Evolutionary conservation across 2,888 invertebrate genomes (phyloP), one percentile per base, ranked within the genome.

Genomic region (Biston betularia): DNA sequence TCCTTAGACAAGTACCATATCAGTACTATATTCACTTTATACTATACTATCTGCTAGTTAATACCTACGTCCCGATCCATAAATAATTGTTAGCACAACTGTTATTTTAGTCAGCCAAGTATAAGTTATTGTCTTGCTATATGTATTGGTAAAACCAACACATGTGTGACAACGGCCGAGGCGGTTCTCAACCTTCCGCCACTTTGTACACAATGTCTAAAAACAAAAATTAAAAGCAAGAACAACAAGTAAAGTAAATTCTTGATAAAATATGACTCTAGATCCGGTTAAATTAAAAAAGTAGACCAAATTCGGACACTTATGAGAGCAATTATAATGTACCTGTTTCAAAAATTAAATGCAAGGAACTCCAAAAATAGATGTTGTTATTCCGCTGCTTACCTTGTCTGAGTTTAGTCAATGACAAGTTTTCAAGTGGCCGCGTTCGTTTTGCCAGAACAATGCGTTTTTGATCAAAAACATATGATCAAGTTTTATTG

Each of bases 381-480:
- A 73, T 59, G 76, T 73, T 60, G 67, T 68, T 76, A 72, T 76
- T 74, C 75, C 75, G 73, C 81, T 74, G 82, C 75, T 83, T 79
- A 75, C 84, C 84, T 84, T 84, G 84, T 77, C 75, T 79, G 81
- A 77, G 75, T 79, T 81, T 79, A 79, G 73, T 79, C 83, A 79
- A 83, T 79, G 80, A 80, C 84, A 77, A 76, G 77, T 79, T 81
- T 79, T 76, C 79, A 77, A 50, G 50, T 50, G 50, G 75, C 74
- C 76, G 74, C 77, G 73, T 68, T 73, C 67, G 57, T 53, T 70
- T 63, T 61, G 56, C 73, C 74, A 76, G 71, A 70, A 75, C 71
- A 75, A 79, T 76, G 70, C 75, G 72, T 75, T 78, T 79, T 78
- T 72, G 72, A 75, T 72, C 75, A 70, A 75, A 79, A 73, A 75